Conservation (phyloP, 2,888 invertebrate species). For the Masnerella sp. region DNA sequence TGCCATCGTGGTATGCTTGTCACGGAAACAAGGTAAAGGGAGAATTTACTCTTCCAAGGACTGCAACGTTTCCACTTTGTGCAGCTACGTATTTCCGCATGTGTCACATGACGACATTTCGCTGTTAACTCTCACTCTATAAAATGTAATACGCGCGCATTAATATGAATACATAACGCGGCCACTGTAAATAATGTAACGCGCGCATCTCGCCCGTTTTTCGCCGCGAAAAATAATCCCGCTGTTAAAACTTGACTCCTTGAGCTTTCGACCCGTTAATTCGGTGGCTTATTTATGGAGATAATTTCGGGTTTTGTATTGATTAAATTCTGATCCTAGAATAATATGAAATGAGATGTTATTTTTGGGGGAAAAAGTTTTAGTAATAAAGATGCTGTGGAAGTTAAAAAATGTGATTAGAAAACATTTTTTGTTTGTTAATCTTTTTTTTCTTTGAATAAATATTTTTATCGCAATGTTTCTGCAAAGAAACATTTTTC, state of each 20-base stretch:
- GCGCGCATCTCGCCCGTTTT: constrained; percentile 12
- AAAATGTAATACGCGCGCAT: constrained; percentile 57
- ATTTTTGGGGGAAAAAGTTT: no score
- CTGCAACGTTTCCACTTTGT: constrained; percentile 57
- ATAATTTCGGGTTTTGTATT: no score
- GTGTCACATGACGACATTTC: constrained; percentile 60
- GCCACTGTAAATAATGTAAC: constrained; percentile 30
- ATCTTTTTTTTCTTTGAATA: no score
- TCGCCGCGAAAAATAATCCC: constrained; percentile 27
- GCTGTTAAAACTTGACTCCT: constrained; percentile 27
- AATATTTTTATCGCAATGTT: no score
- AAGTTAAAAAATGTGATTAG: no score
- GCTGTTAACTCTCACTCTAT: constrained; percentile 61
- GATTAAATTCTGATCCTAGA: no score
- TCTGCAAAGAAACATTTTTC: no score
- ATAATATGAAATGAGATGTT: no score
- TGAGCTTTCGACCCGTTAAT: constrained; percentile 27
- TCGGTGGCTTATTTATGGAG: no score
- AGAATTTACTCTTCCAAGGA: constrained; percentile 60
- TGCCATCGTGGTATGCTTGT: constrained; percentile 56
- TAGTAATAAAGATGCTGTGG: no score
- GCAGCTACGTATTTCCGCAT: constrained; percentile 58
- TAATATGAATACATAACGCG: constrained; percentile 58
- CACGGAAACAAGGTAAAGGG: constrained; percentile 61
- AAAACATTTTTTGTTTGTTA: no score